phyloP scores from a whole-genome alignment of 1,140 invertebrate species.

The Leguminivora glycinivorella region DNA sequence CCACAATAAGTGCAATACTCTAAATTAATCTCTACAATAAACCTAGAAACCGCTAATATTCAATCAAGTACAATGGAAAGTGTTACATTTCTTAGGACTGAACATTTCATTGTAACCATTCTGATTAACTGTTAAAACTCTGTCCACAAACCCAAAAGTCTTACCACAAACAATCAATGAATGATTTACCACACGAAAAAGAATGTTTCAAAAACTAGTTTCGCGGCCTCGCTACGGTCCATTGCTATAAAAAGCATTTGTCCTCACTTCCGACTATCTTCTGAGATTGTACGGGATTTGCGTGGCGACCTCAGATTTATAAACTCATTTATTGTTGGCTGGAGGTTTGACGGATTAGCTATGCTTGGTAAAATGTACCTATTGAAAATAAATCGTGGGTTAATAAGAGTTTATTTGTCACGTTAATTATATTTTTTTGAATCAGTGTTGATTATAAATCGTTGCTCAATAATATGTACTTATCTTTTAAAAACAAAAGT shows the following conservation, averaged over 20 bases:
- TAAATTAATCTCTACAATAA: neutral
- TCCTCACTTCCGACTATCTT: slow-evolving; percentile 42
- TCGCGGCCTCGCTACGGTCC: slow-evolving; percentile 71
- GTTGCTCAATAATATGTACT: too few species aligned
- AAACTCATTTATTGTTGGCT: slow-evolving; percentile 11
- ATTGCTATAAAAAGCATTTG: slow-evolving; percentile 58
- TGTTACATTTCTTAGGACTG: neutral
- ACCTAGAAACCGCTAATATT: neutral
- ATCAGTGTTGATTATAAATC: too few species aligned
- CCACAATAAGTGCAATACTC: neutral
- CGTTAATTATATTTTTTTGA: too few species aligned
- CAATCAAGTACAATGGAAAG: neutral
- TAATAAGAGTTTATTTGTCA: neutral
- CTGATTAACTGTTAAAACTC: slow-evolving; percentile 1
- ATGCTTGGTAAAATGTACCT: neutral
- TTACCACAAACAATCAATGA: slow-evolving; percentile 5
- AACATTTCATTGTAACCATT: slow-evolving; percentile 1
- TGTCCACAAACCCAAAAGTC: neutral
- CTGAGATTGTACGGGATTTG: slow-evolving; percentile 17
- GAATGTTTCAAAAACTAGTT: slow-evolving; percentile 72
- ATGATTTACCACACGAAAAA: slow-evolving; percentile 35
- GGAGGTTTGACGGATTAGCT: neutral
- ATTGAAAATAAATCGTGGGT: neutral
- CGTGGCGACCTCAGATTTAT: slow-evolving; percentile 20
- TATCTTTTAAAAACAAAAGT: too few species aligned